Evolutionary conservation across 23 tunicate species (phyloP), one percentile per base, ranked within the genome.

Genomic region (Ascidia mentula): DNA sequence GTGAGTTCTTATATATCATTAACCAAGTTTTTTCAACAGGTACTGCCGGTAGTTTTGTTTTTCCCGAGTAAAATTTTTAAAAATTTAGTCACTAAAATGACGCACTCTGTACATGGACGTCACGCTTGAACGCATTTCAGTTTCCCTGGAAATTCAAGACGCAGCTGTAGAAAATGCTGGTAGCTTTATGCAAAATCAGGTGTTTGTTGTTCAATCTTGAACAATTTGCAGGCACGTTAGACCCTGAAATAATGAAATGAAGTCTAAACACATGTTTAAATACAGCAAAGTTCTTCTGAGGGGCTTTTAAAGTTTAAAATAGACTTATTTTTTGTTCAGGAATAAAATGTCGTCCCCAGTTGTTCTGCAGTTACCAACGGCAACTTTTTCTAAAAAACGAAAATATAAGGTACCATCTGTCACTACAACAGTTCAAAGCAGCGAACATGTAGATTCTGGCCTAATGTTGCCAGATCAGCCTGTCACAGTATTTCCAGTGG

Each of bases 111-210:
- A 20, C 4, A 5, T 9, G 13, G 24, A 53, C 7, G 74, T 70
- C 74, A 70, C 74, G 35, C 32, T 32, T 34, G 74, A 12, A 22
- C 32, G 74, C 38, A 30, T 33, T 2, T 38, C 75, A 75, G 87
- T 83, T 75, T 45, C 87, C 87, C 76, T 83, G 87, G 87, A 83
- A 83, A 83, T 83, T 83, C 81, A 76, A 83, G 77, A 70, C 74
- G 74, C 74, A 53, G 12, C 65, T 5, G 65, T 28, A 53, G 65
- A 53, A 53, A 5, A 28, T 53, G 13, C 65, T 53, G 32, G 38
- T 20, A 36, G 30, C 30, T 71, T 34, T 4, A 71, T 34, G n/a
- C n/a, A n/a, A n/a, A n/a, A n/a, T n/a, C n/a, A n/a, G n/a, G n/a
- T n/a, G n/a, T n/a, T n/a, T n/a, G n/a, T n/a, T n/a, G n/a, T n/a